These are phyloP conservation scores for Melanotaenia parkinsoni DNA, from an alignment of 2,797 vertebrate species.

Conservation along the genomic window DNA sequence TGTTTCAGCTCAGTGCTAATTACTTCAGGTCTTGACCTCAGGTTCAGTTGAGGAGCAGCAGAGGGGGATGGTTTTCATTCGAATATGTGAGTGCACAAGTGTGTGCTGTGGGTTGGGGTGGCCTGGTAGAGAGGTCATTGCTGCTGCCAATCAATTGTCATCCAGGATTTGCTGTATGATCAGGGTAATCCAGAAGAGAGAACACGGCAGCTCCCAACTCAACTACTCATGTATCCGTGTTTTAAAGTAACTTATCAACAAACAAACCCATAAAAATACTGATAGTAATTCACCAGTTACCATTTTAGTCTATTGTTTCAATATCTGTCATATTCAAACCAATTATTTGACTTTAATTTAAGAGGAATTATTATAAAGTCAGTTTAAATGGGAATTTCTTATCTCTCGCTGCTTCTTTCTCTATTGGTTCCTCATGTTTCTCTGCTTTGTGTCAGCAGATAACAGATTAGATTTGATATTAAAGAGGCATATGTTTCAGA, in stretches of 20 bases:
- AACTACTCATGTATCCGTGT: background rate
- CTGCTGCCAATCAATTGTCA: slow-evolving; percentile 77
- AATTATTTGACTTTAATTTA: background rate
- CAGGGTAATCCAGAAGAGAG: slow-evolving; percentile 38
- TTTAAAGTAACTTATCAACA: background rate
- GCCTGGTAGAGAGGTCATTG: slow-evolving; percentile 63
- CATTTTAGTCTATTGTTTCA: background rate
- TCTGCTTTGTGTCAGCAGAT: slow-evolving; percentile 19
- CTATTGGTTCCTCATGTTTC: slow-evolving; percentile 6
- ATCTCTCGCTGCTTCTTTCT: background rate
- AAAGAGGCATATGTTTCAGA: slow-evolving; percentile 7
- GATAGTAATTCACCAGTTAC: background rate
- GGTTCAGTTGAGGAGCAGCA: slow-evolving; percentile 63
- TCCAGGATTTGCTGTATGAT: slow-evolving; percentile 54
- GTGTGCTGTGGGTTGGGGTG: slow-evolving; percentile 31
- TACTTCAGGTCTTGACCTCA: slow-evolving; percentile 75
- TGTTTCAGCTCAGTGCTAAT: slow-evolving; percentile 80
- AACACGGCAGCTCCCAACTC: slow-evolving; percentile 22
- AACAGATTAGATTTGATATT: slow-evolving; percentile 9
- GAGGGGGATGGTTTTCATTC: slow-evolving; percentile 40
- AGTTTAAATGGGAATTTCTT: background rate
- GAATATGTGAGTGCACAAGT: slow-evolving; percentile 23
- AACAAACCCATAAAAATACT: background rate
- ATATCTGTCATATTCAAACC: background rate
- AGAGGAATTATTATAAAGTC: background rate